Percentiles rank a stretch among this genome's conserved stretches.
Conservation (phyloP, 2,888 invertebrate species). For the Syrphus vitripennis region DNA sequence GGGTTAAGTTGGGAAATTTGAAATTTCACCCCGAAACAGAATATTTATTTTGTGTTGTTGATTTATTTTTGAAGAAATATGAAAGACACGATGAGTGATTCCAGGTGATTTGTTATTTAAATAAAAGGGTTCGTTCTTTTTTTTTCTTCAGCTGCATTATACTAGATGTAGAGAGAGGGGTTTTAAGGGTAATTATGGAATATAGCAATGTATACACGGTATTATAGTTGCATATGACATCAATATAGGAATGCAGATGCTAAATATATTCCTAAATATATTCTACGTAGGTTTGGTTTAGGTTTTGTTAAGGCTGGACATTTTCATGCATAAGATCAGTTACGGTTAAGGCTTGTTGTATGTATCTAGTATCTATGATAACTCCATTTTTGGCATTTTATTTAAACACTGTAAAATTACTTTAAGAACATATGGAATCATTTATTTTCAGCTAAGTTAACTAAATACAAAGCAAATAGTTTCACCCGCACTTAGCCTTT, state of each 20-base stretch:
- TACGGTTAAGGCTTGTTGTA: not conserved
- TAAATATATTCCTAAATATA: not conserved
- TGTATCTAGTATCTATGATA: too few species aligned
- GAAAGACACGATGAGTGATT: conserved; percentile 18
- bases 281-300: not conserved
- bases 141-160: not conserved
- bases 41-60: not conserved
- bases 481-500: too few species aligned
- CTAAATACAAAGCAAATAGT: too few species aligned
- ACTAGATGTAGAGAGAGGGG: not conserved
- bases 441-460: too few species aligned
- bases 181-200: conserved; percentile 9
- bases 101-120: conserved; percentile 59
- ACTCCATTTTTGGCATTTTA: too few species aligned
- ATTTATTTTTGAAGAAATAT: conserved; percentile 22
- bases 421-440: too few species aligned
- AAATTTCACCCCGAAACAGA: conserved; percentile 6
- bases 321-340: not conserved
- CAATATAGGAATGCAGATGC: conserved; percentile 14
- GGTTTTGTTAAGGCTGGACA: not conserved
- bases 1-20: not conserved
- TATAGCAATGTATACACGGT: not conserved
- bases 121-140: conserved; percentile 43
- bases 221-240: conserved; percentile 1
- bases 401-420: too few species aligned